Evolutionary conservation across 2,888 invertebrate species (phyloP).

Genomic region (Pristionchus japonicus): DNA sequence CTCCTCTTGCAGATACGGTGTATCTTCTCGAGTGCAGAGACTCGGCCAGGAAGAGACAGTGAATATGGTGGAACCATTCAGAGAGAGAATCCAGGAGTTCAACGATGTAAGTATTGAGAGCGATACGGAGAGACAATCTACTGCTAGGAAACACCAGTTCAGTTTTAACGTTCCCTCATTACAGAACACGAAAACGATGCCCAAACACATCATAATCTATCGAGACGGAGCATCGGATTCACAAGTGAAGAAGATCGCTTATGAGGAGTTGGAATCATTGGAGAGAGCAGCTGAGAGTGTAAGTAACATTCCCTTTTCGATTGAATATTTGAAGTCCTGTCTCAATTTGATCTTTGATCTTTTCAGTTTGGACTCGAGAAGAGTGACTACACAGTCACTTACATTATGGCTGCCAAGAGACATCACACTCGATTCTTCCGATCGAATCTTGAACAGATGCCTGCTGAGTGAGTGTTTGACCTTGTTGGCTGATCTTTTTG

Average conservation of each 20-base stretch:
- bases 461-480: not conserved
- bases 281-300: constrained; percentile 53
- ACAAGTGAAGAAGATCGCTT: constrained; percentile 57
- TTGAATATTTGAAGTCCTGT: too few species aligned
- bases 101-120: not conserved
- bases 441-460: not conserved
- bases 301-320: not conserved
- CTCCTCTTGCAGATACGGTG: constrained; percentile 20
- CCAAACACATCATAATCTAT: constrained; percentile 65
- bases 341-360: constrained; percentile 36
- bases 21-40: constrained; percentile 13
- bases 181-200: constrained; percentile 48
- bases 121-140: too few species aligned
- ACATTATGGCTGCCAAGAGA: constrained; percentile 69
- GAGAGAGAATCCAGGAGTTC: constrained; percentile 39
- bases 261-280: constrained; percentile 58
- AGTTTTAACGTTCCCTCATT: not conserved
- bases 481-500: not conserved
- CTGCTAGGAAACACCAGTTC: too few species aligned
- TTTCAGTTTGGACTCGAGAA: constrained; percentile 38
- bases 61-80: constrained; percentile 2
- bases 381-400: constrained; percentile 59
- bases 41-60: not conserved
- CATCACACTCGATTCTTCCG: constrained; percentile 66
- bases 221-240: constrained; percentile 68